Conservation (phyloP, 2,888 invertebrate genomes). For the Tinea pellionella region DNA sequence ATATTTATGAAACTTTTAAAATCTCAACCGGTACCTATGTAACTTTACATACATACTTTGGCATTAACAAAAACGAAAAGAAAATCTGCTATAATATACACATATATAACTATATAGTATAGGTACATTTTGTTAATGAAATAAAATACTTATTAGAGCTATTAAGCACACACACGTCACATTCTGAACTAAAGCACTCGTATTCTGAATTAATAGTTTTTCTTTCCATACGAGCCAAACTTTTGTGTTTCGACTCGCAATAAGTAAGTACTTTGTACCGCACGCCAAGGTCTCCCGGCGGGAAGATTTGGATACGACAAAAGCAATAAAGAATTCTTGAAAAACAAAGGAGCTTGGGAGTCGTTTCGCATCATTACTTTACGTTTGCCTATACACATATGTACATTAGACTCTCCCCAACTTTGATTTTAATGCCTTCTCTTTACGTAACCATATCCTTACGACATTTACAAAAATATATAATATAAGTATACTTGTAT, state of each 20-base stretch:
- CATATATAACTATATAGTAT: too few species aligned
- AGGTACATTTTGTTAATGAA: background rate
- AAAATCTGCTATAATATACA: too few species aligned
- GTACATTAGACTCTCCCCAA: background rate
- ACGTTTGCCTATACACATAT: background rate
- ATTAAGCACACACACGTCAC: background rate
- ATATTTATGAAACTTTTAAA: too few species aligned
- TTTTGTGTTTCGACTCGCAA: background rate
- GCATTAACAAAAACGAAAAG: too few species aligned
- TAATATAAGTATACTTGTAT: background rate
- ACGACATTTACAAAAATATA: background rate
- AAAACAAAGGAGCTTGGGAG: slow-evolving; percentile 18
- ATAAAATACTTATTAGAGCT: background rate
- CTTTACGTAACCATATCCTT: background rate
- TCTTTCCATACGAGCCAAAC: background rate
- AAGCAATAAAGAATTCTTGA: slow-evolving; percentile 19
- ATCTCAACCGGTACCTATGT: too few species aligned
- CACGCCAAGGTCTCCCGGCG: slow-evolving; percentile 19
- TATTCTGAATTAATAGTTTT: background rate
- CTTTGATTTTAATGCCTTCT: slow-evolving; percentile 4
- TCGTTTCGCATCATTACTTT: slow-evolving; percentile 20
- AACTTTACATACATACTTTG: too few species aligned
- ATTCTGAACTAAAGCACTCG: background rate
- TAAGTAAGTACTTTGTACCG: slow-evolving; percentile 2
- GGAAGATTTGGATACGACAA: slow-evolving; percentile 21